Evolutionary conservation across 2,797 vertebrate species (phyloP).

Genomic region (Gallinago stenura): DNA sequence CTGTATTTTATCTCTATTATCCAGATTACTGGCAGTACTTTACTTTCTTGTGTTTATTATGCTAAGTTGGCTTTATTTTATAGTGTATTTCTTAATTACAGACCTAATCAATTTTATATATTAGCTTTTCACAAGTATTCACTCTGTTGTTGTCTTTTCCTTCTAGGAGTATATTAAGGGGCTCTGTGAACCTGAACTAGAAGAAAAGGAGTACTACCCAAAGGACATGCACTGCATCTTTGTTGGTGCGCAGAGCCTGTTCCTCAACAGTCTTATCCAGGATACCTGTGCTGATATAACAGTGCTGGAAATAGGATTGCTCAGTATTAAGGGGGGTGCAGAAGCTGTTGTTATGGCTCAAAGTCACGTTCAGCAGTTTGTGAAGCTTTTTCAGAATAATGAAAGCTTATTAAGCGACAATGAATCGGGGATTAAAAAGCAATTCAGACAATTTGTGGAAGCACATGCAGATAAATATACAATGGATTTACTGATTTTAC

Average conservation of each 20-base stretch:
- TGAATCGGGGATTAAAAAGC: slow-evolving; percentile 89
- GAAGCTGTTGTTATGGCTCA: slow-evolving; percentile 97
- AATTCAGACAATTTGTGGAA: slow-evolving; percentile 94
- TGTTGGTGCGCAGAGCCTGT: slow-evolving; percentile 88
- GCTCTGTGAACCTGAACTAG: slow-evolving; percentile 93
- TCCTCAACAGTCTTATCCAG: slow-evolving; percentile 90
- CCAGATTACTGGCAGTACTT: background rate
- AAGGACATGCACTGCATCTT: slow-evolving; percentile 99
- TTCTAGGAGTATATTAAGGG: slow-evolving; percentile 94
- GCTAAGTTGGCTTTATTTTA: background rate
- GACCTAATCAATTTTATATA: background rate
- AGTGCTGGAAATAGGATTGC: slow-evolving; percentile 86
- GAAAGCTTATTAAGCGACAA: slow-evolving; percentile 83
- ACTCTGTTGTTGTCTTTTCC: background rate
- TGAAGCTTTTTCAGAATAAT: slow-evolving; percentile 90
- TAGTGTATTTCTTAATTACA: background rate
- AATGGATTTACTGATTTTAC: slow-evolving; percentile 94
- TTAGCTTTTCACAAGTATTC: background rate
- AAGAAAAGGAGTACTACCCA: slow-evolving; percentile 90
- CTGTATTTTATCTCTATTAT: background rate
- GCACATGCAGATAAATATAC: slow-evolving; percentile 94
- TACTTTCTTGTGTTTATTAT: background rate
- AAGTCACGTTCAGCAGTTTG: slow-evolving; percentile 94
- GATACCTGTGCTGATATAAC: slow-evolving; percentile 93
- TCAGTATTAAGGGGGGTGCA: slow-evolving; percentile 86